Evolutionary conservation across 2,888 invertebrate species (phyloP), one percentile per base, ranked within the genome.

Genomic region (Drosophila koepferae): DNA sequence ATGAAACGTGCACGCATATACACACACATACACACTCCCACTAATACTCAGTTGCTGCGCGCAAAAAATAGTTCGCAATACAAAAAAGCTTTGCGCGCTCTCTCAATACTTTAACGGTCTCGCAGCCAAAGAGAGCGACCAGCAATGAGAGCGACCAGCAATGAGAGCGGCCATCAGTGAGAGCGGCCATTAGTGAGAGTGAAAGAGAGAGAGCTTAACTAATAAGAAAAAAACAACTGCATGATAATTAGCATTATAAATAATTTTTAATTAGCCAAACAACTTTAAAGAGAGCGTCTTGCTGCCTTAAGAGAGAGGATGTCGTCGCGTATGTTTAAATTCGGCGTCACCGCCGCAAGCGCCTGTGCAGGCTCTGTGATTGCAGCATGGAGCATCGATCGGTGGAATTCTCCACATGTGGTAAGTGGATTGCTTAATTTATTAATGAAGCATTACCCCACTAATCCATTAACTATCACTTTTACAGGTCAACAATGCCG

Each of bases 281-380:
- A 63, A 59, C n/a, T 61, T 23, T 44, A 18, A 63, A 46, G 48
- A 62, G 53, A 59, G 38, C n/a, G 36, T n/a, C n/a, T 68, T 23
- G 77, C 62, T 48, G 55, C 63, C 61, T 65, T 77, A 54, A 63
- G 56, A 53, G 53, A 70, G 53, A 65, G 74, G 62, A 93, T 93
- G 93, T 88, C 93, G 64, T 92, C 93, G 63, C 92, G 92, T 77
- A 84, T 93, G 74, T 91, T 91, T 79, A 91, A 93, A 88, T 80
- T 93, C 68, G 92, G 93, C 69, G 86, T 93, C 28, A 92, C 93
- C 18, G 91, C 93, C 3, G 81, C 93, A 38, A 92, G 93, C 65
- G 93, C 92, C 58, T 91, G 91, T 66, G 88, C 91, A 44, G 93
- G 93, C 61, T 91, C 92, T 16, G 90, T 91, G 12, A 64, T 93